Percentiles rank a stretch among this genome's conserved stretches.
Conservation (phyloP, 2,888 invertebrate genomes). For the Macaria notata region DNA sequence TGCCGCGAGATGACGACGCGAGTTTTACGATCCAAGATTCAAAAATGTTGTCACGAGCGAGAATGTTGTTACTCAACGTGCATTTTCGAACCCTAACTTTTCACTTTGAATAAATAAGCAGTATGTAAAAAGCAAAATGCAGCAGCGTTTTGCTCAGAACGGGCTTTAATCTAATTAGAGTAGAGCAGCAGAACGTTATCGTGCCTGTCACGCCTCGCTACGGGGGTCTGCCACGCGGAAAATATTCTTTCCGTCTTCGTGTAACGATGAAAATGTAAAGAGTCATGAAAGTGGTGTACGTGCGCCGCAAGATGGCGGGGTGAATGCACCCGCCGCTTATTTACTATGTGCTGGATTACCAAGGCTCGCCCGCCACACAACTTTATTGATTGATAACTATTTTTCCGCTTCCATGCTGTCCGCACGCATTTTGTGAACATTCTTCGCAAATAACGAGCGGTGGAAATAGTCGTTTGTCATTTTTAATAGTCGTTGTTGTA, state of each 20-base stretch:
- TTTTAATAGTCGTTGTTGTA: slow-evolving; percentile 41
- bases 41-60: too few species aligned
- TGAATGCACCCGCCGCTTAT: slow-evolving; percentile 51
- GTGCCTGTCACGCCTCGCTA: slow-evolving; percentile 57
- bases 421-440: slow-evolving; percentile 30
- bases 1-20: too few species aligned
- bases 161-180: slow-evolving; percentile 63
- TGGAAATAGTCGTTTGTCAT: slow-evolving; percentile 56
- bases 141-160: slow-evolving; percentile 43
- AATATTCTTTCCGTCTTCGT: slow-evolving; percentile 57
- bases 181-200: slow-evolving; percentile 59
- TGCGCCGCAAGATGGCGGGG: slow-evolving; percentile 36
- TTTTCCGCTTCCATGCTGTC: slow-evolving; percentile 42
- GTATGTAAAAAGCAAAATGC: slow-evolving; percentile 39
- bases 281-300: slow-evolving; percentile 49
- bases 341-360: slow-evolving; percentile 46
- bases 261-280: slow-evolving; percentile 50
- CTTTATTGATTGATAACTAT: slow-evolving; percentile 65
- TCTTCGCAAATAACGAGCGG: slow-evolving; percentile 36
- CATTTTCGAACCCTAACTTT: neutral
- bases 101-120: slow-evolving; percentile 31
- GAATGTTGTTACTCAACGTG: too few species aligned
- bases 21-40: too few species aligned
- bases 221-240: slow-evolving; percentile 57
- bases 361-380: slow-evolving; percentile 45